These are phyloP conservation scores for Salarias fasciatus DNA, from an alignment of 2,797 vertebrate species.

Conservation along the genomic window DNA sequence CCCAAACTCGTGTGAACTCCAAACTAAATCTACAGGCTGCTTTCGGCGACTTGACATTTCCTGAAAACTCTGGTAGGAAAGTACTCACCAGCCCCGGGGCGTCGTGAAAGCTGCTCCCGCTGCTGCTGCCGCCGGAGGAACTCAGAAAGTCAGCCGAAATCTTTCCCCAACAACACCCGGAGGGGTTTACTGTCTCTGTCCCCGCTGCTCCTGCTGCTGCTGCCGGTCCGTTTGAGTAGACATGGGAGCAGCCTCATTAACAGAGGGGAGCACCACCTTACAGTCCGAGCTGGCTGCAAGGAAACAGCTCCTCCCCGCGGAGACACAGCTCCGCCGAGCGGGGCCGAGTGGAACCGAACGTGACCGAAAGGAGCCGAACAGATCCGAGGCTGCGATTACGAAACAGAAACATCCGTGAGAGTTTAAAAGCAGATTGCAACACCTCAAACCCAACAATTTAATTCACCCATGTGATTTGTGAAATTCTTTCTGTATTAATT, in stretches of 20 bases:
- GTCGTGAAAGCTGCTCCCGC: slow-evolving; percentile 32
- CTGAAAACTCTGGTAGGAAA: slow-evolving; percentile 49
- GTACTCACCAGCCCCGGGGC: slow-evolving; percentile 65
- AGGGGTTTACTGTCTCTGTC: slow-evolving; percentile 36
- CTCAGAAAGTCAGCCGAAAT: background rate
- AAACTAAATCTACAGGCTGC: no score
- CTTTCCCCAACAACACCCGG: background rate
- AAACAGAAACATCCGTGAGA: no score
- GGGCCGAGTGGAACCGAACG: no score
- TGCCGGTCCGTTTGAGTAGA: slow-evolving; percentile 47
- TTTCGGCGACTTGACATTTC: slow-evolving; percentile 57
- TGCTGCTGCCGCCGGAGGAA: slow-evolving; percentile 2
- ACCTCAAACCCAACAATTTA: no score
- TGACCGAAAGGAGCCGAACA: no score
- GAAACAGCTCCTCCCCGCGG: slow-evolving; percentile 64
- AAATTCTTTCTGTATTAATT: no score
- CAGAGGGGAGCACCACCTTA: slow-evolving; percentile 7
- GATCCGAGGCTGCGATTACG: no score
- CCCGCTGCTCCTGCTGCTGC: slow-evolving; percentile 8
- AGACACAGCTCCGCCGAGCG: background rate
- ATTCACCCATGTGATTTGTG: no score
- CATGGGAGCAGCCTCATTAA: slow-evolving; percentile 25
- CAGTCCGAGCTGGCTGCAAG: slow-evolving; percentile 36
- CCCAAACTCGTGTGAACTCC: no score
- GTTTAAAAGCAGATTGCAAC: no score